Percentiles rank a stretch among this genome's conserved stretches.
These are phyloP conservation scores for Epinephelus moara DNA, from an alignment of 2,113 vertebrate genomes.

Conservation along the genomic window DNA sequence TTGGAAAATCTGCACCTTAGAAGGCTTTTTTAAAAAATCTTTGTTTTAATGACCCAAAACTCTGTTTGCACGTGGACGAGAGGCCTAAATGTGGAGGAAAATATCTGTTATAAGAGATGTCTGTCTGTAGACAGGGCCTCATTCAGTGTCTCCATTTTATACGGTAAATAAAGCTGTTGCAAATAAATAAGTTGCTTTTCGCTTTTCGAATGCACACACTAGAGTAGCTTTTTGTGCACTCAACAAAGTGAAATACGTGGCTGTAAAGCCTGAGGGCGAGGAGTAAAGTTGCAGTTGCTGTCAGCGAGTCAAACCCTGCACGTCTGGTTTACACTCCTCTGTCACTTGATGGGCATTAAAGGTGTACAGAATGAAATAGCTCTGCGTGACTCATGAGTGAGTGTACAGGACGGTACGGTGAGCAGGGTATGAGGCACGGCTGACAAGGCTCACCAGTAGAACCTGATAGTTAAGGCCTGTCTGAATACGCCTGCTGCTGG, in stretches of 20 bases:
- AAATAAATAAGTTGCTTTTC: neutral
- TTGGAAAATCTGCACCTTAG: too few species aligned
- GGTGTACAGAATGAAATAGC: slow-evolving; percentile 38
- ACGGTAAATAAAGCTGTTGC: neutral
- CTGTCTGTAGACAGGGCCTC: too few species aligned
- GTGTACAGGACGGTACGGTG: slow-evolving; percentile 19
- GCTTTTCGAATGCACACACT: neutral
- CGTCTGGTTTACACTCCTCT: slow-evolving; percentile 42
- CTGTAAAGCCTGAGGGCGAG: slow-evolving; percentile 23
- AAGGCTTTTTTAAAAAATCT: too few species aligned
- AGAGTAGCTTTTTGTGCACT: neutral
- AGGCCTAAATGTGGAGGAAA: too few species aligned
- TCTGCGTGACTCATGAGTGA: slow-evolving; percentile 28
- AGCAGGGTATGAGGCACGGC: slow-evolving; percentile 37
- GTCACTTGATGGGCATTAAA: slow-evolving; percentile 51
- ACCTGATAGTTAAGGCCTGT: slow-evolving; percentile 63
- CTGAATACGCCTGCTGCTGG: slow-evolving; percentile 59
- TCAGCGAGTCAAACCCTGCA: slow-evolving; percentile 35
- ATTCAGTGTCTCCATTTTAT: too few species aligned
- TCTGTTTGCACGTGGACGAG: too few species aligned
- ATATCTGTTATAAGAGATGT: too few species aligned
- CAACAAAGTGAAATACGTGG: slow-evolving; percentile 12
- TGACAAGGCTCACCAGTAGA: slow-evolving; percentile 39
- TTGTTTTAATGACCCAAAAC: too few species aligned
- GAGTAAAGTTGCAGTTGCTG: slow-evolving; percentile 30